Conservation (phyloP, 2,797 vertebrate species). For the Yasuhikotakia modesta region DNA sequence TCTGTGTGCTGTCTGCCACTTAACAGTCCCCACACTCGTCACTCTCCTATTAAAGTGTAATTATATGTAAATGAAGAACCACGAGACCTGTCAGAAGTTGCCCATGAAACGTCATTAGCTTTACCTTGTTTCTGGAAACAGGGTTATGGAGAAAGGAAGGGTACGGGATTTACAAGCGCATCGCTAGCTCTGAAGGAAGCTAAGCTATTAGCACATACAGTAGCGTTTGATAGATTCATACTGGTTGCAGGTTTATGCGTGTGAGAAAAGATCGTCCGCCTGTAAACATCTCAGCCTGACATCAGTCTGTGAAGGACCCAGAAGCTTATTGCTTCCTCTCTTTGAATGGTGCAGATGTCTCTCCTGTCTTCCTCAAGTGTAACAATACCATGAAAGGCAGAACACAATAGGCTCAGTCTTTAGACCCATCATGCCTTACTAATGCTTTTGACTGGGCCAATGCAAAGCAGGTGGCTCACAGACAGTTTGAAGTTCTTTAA, state of each 20-base stretch:
- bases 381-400: slow-evolving; percentile 78
- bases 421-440: slow-evolving; percentile 75
- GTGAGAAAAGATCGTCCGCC: neutral
- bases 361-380: slow-evolving; percentile 71
- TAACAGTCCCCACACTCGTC: slow-evolving; percentile 77
- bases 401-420: slow-evolving; percentile 77
- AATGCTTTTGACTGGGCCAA: slow-evolving; percentile 70
- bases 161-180: slow-evolving; percentile 49
- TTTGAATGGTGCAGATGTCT: slow-evolving; percentile 82
- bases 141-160: slow-evolving; percentile 36
- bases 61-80: slow-evolving; percentile 80
- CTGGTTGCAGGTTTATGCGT: slow-evolving; percentile 14
- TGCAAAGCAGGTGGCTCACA: slow-evolving; percentile 80
- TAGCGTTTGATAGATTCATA: slow-evolving; percentile 47
- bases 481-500: slow-evolving; percentile 66
- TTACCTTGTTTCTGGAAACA: slow-evolving; percentile 36
- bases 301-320: slow-evolving; percentile 31
- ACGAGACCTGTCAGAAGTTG: slow-evolving; percentile 67
- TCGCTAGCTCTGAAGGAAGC: slow-evolving; percentile 56
- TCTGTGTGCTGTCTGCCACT: slow-evolving; percentile 70
- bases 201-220: slow-evolving; percentile 54
- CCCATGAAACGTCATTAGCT: slow-evolving; percentile 61
- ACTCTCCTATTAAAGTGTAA: slow-evolving; percentile 79
- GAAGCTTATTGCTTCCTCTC: slow-evolving; percentile 79
- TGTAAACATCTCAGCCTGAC: slow-evolving; percentile 29